Percentiles rank a stretch among this genome's conserved stretches.
These are phyloP conservation scores for Gadopsis bispinosus DNA, from an alignment of 2,797 vertebrate species.

Conservation along the genomic window DNA sequence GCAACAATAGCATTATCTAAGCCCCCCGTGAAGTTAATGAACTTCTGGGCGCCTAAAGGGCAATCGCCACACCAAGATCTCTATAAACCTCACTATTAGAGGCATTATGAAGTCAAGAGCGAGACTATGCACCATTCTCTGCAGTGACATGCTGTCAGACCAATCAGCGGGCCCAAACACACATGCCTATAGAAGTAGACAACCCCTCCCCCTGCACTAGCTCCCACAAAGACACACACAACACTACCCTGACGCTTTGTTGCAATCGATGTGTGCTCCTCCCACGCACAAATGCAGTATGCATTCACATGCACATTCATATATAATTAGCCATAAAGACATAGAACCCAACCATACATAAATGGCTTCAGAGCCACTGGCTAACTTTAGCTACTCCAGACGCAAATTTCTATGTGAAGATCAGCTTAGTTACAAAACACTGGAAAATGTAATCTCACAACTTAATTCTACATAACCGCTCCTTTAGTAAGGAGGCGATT, in stretches of 20 bases:
- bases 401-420: conserved; percentile 19
- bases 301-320: conserved; percentile 34
- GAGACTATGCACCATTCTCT: conserved; percentile 67
- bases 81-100: conserved; percentile 70
- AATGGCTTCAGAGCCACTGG: conserved; percentile 14
- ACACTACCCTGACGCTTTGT: conserved; percentile 68
- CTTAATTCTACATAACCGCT: conserved; percentile 45
- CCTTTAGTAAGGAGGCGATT: conserved; percentile 69
- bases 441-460: conserved; percentile 55
- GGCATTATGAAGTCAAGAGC: conserved; percentile 74
- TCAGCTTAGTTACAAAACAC: conserved; percentile 12
- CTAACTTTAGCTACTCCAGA: conserved; percentile 32
- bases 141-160: conserved; percentile 79
- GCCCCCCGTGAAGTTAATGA: conserved; percentile 69
- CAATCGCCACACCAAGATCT: conserved; percentile 61
- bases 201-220: conserved; percentile 73
- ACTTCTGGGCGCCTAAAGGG: conserved; percentile 61
- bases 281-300: conserved; percentile 55
- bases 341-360: conserved; percentile 30
- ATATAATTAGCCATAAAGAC: conserved; percentile 48
- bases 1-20: conserved; percentile 60
- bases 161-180: conserved; percentile 75
- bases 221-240: conserved; percentile 65
- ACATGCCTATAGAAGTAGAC: conserved; percentile 77
- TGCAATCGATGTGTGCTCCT: conserved; percentile 72